A percentile compares a stretch with the other conserved stretches of the same genome.
These are phyloP conservation scores for Cervus canadensis DNA, from an alignment of 2,113 vertebrate species.

Conservation along the genomic window DNA sequence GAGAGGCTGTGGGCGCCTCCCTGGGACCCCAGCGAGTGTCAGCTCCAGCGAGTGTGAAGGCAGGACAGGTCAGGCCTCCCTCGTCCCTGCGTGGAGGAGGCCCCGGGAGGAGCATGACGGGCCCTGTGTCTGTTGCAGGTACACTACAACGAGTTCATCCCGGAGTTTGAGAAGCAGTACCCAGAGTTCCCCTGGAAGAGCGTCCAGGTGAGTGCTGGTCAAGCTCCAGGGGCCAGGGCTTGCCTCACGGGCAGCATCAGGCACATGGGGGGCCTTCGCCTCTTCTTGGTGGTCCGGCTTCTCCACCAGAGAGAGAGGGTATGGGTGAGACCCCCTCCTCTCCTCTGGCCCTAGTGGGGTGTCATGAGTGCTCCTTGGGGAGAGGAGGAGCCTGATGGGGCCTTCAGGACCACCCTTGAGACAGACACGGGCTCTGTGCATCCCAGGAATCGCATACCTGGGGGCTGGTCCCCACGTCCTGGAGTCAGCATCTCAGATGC, in stretches of 20 bases:
- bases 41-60: fast-evolving
- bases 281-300: not conserved
- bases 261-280: fast-evolving
- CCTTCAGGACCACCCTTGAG: not conserved
- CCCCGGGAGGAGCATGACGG: fast-evolving
- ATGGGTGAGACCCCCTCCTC: not conserved
- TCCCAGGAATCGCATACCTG: not conserved
- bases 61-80: not conserved
- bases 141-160: slow-evolving; percentile 92
- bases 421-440: not conserved
- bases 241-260: fast-evolving
- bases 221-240: fast-evolving
- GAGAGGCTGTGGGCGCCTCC: not conserved
- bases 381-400: not conserved
- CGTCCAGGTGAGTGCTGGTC: slow-evolving; percentile 84
- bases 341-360: not conserved
- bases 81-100: fast-evolving
- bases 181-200: slow-evolving; percentile 88
- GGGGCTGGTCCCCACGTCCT: fast-evolving
- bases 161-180: slow-evolving; percentile 92
- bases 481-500: fast-evolving
- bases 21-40: not conserved
- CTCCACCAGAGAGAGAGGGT: not conserved
- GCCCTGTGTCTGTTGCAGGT: slow-evolving; percentile 77
- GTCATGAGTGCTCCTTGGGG: not conserved